Conservation (phyloP, 2,113 vertebrate genomes). For the Pelobates fuscus region DNA sequence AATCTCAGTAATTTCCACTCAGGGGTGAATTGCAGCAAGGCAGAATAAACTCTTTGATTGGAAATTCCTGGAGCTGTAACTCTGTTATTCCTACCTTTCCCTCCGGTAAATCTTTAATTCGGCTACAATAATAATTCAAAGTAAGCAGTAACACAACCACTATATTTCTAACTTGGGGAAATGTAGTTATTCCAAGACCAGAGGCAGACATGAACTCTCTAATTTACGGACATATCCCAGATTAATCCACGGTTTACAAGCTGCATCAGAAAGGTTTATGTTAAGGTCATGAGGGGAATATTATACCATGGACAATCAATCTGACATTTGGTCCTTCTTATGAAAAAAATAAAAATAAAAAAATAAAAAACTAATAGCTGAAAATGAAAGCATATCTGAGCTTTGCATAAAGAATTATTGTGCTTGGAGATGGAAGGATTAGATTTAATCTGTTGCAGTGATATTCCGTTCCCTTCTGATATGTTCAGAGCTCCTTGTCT, state of each 20-base stretch:
- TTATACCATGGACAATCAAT: background rate
- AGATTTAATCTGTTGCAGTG: background rate
- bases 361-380: background rate
- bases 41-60: no score
- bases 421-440: conserved; percentile 4
- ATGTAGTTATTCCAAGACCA: no score
- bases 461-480: background rate
- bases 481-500: conserved; percentile 15
- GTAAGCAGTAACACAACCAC: no score
- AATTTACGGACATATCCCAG: background rate
- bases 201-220: background rate
- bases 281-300: background rate
- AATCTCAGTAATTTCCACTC: no score
- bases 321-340: background rate
- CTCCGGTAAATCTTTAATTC: no score
- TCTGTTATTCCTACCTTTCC: no score
- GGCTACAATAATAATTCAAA: no score
- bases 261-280: background rate
- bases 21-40: no score
- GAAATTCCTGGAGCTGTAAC: no score
- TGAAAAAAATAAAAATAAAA: background rate
- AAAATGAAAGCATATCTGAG: conserved; percentile 6
- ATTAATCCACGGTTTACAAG: no score
- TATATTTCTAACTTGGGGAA: no score
- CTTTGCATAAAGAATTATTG: conserved; percentile 3